Conservation (phyloP, 2,888 invertebrate genomes). For the Dryococelus australis region DNA sequence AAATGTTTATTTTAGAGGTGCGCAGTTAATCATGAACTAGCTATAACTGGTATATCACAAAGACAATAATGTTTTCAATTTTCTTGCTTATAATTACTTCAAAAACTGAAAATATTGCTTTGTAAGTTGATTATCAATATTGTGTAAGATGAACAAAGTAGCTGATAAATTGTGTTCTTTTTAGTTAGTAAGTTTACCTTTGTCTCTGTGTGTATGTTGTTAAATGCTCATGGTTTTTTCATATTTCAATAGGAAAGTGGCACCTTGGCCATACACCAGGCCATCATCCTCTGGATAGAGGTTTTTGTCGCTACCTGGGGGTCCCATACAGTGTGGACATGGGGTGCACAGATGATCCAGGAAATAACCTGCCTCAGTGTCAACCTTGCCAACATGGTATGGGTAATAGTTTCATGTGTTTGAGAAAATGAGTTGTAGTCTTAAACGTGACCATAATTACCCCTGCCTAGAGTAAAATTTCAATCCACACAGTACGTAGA, state of each 20-base stretch:
- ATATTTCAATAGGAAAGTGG: slow-evolving; percentile 49
- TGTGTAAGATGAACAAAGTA: too few relatives aligned
- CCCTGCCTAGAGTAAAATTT: too few relatives aligned
- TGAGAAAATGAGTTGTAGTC: too few relatives aligned
- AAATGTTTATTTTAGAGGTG: too few relatives aligned
- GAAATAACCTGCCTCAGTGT: slow-evolving; percentile 41
- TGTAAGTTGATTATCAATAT: too few relatives aligned
- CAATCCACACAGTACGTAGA: too few relatives aligned
- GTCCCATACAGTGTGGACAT: slow-evolving; percentile 52
- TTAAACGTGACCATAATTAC: too few relatives aligned
- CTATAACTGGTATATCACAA: too few relatives aligned
- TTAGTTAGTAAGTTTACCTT: not conserved
- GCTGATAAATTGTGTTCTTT: not conserved
- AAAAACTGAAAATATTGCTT: too few relatives aligned
- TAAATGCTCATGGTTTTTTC: not conserved
- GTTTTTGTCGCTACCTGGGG: slow-evolving; percentile 50
- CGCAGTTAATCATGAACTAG: too few relatives aligned
- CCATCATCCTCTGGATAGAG: slow-evolving; percentile 46
- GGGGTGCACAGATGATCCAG: slow-evolving; percentile 46
- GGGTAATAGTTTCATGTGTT: not conserved
- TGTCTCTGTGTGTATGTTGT: not conserved
- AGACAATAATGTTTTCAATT: too few relatives aligned
- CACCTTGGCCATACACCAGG: slow-evolving; percentile 49
- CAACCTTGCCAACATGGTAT: slow-evolving; percentile 35
- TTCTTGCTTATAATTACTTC: too few relatives aligned